Base-by-base conservation (phyloP, 1,140 invertebrate genomes). In the Neelides sp. region DNA sequence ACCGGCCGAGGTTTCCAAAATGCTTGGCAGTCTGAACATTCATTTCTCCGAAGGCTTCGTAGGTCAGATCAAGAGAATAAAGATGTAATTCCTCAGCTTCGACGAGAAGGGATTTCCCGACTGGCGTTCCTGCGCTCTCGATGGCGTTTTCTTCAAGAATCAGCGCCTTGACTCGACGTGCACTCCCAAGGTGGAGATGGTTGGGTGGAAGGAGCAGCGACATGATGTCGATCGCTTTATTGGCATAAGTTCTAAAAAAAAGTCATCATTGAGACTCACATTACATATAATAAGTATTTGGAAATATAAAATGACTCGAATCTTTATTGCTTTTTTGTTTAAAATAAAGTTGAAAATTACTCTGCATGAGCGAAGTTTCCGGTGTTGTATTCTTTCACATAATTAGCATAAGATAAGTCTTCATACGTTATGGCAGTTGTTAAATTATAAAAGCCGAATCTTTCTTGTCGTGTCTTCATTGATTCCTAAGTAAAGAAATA, bases 1-100 rank as follows among this genome's bases (percentile, higher is more conserved):
- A 72, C 26, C 79, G 65, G 39, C 89, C 90, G 37, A 95, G 72
- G 70, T 95, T 94, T 2, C 89, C 89, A 69, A 92, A 94, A 67
- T 93, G 87, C 65, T 93, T 94, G 3, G 89, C 88, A 4, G 88
- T 93, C 70, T 92, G 87, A 8, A 94, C 85, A 68, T 93, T 93
- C 64, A 79, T 78, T 68, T 92, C 86, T 3, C 89, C 90, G 66
- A 93, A 91, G 1, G 81, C 78, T 61, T 78, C 74, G 64, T 78
- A 76, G 1, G 85, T 78, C 48, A 91, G 69, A 24, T 76, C 68
- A 19, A 93, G 70, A 8, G 88, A 86, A 43, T 79, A 78, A 42
- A 81, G 74, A 69, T 94, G 89, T 15, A 92, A 69, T 37, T 74
- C 72, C 65, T 92, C 84, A 0, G 88, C 84, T 67, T 88, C 79